Conservation (phyloP, 1,140 invertebrate genomes). For the Schlechtendalia chinensis region DNA sequence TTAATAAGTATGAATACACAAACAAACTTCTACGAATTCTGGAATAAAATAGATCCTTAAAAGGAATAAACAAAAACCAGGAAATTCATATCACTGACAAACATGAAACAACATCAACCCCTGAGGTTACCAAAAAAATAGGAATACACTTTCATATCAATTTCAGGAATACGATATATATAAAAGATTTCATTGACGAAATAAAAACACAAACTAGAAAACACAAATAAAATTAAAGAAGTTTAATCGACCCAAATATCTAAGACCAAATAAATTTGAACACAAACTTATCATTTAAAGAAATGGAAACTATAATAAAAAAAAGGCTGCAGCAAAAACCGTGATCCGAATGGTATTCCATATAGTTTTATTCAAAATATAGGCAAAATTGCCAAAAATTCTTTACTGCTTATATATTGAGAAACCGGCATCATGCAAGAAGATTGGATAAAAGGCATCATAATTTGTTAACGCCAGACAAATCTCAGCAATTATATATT, state of each 20-base stretch:
- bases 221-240: no score
- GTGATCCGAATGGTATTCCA: not conserved
- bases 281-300: not conserved
- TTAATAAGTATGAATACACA: not conserved
- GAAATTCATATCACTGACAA: not conserved
- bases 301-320: not conserved
- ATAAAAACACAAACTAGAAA: not conserved
- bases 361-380: not conserved
- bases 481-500: not conserved
- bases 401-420: not conserved
- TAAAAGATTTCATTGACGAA: not conserved
- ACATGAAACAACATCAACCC: not conserved
- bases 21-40: not conserved
- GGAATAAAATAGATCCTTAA: not conserved
- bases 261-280: constrained; percentile 2
- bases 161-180: not conserved
- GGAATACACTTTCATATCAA: not conserved
- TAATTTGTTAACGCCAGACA: constrained; percentile 22
- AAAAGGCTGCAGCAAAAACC: not conserved
- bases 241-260: no score
- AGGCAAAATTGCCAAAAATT: not conserved
- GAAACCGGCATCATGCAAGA: not conserved
- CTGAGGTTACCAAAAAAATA: not conserved
- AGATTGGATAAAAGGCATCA: not conserved
- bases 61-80: not conserved